Evolutionary conservation across 2,113 vertebrate species (phyloP), one percentile per base, ranked within the genome.

Genomic region (Phrynosoma platyrhinos): DNA sequence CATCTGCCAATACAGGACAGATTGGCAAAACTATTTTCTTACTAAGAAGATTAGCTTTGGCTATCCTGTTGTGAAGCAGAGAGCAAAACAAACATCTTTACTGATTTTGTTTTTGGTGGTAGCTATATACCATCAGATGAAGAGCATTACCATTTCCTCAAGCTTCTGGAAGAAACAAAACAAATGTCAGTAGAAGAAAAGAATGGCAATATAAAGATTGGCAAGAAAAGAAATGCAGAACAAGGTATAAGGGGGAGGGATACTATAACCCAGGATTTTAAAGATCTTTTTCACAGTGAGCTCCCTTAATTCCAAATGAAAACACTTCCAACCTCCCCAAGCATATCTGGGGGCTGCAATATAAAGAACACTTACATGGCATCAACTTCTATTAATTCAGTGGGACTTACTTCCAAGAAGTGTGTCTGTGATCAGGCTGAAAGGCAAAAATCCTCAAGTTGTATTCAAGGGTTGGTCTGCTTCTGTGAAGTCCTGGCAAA

Each of bases 401-500:
- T 83, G 69, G 72, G 23, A 68, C 42, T 78, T 83, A 68, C 81
- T 83, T 83, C 72, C 62, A 30, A 78, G 62, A 40, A 83, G 32
- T 9, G 14, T 52, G 16, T 55, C 74, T 88, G 64, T 77, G 64
- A 88, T 88, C 75, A 78, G 75, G 47, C 81, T 83, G 62, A 78
- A 83, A 88, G 75, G 72, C n/a, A 64, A 75, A 66, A 88, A 55
- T 55, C 23, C 9, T 88, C 47, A 69, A 78, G 62, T 40, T 9
- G 23, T 66, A 88, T 69, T 88, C 74, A 69, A 77, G 66, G 80
- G 68, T 62, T 79, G 80, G 66, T 87, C 80, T 91, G 87, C 32
- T 84, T 93, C 90, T 88, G 84, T 83, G 83, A 79, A 68, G 40
- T 85, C 40, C 92, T 92, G 25, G 72, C 91, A 87, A 84, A 42